phyloP scores from a whole-genome alignment of 2,797 vertebrate species.

The Stomatorhinus walkeri region DNA sequence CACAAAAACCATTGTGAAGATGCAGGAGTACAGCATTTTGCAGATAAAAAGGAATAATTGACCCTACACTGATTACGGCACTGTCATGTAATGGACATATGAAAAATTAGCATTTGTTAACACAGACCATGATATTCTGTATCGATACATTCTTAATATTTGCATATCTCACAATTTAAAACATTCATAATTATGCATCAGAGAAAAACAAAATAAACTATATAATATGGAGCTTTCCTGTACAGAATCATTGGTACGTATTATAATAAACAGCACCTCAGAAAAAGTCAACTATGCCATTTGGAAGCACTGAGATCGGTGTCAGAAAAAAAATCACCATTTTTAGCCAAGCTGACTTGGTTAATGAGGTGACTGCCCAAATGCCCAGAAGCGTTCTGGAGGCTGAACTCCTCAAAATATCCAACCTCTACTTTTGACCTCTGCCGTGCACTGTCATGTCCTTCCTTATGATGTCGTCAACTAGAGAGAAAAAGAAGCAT shows the following conservation, averaged over 20 bases:
- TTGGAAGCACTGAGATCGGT: neutral
- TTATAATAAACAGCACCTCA: neutral
- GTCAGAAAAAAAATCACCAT: neutral
- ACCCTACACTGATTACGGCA: neutral
- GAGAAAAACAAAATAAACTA: neutral
- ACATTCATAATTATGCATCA: neutral
- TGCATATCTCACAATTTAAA: neutral
- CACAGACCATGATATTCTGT: neutral
- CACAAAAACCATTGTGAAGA: neutral
- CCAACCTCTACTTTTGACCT: constrained; percentile 60
- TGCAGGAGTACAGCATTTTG: neutral
- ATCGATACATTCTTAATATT: neutral
- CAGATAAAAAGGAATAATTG: neutral
- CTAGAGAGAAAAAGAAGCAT: constrained; percentile 57
- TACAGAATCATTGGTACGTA: neutral
- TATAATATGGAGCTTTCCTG: neutral
- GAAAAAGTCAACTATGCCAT: neutral
- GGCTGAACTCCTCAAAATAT: neutral
- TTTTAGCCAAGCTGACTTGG: neutral
- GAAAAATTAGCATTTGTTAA: neutral
- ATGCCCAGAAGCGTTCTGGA: neutral
- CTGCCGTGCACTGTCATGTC: constrained; percentile 78
- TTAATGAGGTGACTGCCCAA: neutral
- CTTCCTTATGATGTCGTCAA: constrained; percentile 94
- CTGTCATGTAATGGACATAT: neutral